Conservation (phyloP, 2,888 invertebrate species). For the Callosobruchus maculatus region DNA sequence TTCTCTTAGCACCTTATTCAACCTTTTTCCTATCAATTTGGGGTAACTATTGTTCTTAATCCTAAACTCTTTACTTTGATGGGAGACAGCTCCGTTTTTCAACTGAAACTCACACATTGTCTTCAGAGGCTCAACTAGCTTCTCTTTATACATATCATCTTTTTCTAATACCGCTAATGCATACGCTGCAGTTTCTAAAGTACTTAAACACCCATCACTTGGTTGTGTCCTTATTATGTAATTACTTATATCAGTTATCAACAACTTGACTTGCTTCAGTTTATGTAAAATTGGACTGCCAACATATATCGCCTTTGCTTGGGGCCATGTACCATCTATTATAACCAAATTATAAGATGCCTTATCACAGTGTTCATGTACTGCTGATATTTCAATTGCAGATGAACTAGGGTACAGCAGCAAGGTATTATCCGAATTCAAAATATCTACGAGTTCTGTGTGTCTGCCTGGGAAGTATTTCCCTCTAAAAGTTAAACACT, state of each 20-base stretch:
- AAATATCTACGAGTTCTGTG: slow-evolving; percentile 61
- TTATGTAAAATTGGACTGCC: slow-evolving; percentile 72
- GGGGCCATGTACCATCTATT: slow-evolving; percentile 94
- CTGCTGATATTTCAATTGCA: slow-evolving; percentile 56
- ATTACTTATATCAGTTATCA: slow-evolving; percentile 69
- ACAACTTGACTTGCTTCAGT: slow-evolving; percentile 77
- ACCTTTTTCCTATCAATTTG: slow-evolving; percentile 73
- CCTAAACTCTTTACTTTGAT: slow-evolving; percentile 88
- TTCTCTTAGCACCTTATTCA: slow-evolving; percentile 57
- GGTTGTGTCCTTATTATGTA: slow-evolving; percentile 94
- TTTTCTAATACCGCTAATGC: slow-evolving; percentile 76
- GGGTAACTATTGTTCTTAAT: slow-evolving; percentile 77
- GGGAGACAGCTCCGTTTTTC: slow-evolving; percentile 87
- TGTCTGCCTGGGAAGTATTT: slow-evolving; percentile 79
- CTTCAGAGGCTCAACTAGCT: slow-evolving; percentile 74
- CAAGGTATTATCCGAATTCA: slow-evolving; percentile 65
- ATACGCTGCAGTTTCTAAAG: slow-evolving; percentile 80
- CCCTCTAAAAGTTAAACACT: slow-evolving; percentile 77
- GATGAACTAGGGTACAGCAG: slow-evolving; percentile 77
- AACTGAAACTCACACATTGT: slow-evolving; percentile 83
- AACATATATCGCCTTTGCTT: slow-evolving; percentile 88
- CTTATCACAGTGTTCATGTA: slow-evolving; percentile 40
- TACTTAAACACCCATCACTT: slow-evolving; percentile 86
- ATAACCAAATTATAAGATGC: slow-evolving; percentile 67
- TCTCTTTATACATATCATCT: slow-evolving; percentile 60